Base-by-base conservation (phyloP, 1,140 invertebrate species). In the Lordiphosa mommai region DNA sequence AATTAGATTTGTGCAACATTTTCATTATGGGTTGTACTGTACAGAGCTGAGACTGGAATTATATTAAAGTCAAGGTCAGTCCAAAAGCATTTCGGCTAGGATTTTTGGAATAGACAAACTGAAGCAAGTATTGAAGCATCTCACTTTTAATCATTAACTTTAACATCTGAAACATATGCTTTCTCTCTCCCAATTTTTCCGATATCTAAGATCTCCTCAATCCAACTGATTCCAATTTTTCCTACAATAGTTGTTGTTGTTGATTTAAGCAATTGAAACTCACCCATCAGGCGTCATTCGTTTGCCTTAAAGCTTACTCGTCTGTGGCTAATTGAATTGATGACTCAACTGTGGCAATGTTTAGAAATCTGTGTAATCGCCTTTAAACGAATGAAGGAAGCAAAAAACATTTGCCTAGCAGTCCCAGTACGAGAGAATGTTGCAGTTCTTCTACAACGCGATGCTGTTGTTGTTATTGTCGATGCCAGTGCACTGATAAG, bases 301-400 rank as follows among this genome's bases (percentile, higher is more conserved):
- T 27, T 27, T 6, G 23, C 23, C 23, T 27, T 27, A 23, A 23
- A 70, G 49, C 32, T 79, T 71, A 76, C 32, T 82, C 66, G 53
- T 16, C 71, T 71, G 71, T 80, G 55, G 30, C 72, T 82, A 82
- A 84, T 82, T 72, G 77, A 82, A 82, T 84, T 67, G 84, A 64
- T 61, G 47, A 60, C 60, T 66, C 60, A 79, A 61, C 63, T 65
- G 16, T 30, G 46, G 43, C 66, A 80, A 82, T 74, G 66, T 71
- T 43, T 43, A 29, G 20, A 43, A 13, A 43, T 29, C 40, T 43
- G 40, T 43, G 40, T 43, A 43, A 43, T 43, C 20, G 20, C 40
- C 40, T 43, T 43, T 29, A 43, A 43, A 20, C 40, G 40, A 29
- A 12, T 23, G 37, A 38, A 20, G 55, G 32, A 52, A 43, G 56